Evolutionary conservation across 2,888 invertebrate species (phyloP).

Genomic region (Drosophila robusta): DNA sequence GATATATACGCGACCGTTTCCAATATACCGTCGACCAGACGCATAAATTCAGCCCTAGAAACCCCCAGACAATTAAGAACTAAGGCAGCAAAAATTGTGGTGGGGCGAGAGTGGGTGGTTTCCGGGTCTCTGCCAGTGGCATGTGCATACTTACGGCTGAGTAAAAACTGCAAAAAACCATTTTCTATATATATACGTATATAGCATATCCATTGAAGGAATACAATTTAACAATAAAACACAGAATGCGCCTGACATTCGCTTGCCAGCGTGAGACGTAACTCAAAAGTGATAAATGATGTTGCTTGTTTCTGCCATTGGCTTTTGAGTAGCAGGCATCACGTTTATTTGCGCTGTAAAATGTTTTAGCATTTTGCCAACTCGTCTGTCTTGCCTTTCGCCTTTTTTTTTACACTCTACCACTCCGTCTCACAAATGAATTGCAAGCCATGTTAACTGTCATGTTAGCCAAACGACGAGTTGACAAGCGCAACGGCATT

Average conservation of each 20-base stretch:
- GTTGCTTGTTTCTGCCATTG: constrained; percentile 68
- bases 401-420: constrained; percentile 9
- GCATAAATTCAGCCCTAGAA: constrained; percentile 46
- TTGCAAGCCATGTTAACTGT: constrained; percentile 77
- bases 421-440: constrained; percentile 41
- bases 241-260: constrained; percentile 61
- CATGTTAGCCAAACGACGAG: constrained; percentile 72
- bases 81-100: constrained; percentile 27
- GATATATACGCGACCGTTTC: constrained; percentile 29
- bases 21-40: constrained; percentile 43
- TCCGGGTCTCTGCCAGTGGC: constrained; percentile 37
- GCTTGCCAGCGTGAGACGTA: constrained; percentile 23
- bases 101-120: constrained; percentile 2
- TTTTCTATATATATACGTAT: constrained; percentile 34
- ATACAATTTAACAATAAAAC: constrained; percentile 60
- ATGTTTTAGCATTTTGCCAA: constrained; percentile 65
- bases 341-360: constrained; percentile 73
- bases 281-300: constrained; percentile 77
- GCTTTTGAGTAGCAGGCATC: constrained; percentile 62
- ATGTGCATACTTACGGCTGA: constrained; percentile 49
- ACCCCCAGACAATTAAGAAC: constrained; percentile 73
- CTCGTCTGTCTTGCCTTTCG: constrained; percentile 34
- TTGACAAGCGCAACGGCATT: constrained; percentile 66
- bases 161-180: constrained; percentile 57
- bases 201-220: constrained; percentile 43